Evolutionary conservation across 2,797 vertebrate genomes (phyloP).

Genomic region (Chaunax sp.): DNA sequence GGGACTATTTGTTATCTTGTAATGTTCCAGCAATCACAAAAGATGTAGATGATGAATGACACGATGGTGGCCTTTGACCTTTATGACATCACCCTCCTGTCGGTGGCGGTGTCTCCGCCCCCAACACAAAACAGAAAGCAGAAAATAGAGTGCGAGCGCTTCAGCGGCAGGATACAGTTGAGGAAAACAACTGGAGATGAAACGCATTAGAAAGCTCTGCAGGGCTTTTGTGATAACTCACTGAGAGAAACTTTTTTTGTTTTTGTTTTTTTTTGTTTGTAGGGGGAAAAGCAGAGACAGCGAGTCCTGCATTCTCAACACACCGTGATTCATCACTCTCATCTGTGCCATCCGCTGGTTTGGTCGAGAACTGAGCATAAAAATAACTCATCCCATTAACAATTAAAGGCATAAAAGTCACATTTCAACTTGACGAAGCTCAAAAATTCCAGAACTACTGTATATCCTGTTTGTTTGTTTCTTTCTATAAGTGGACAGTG

Average conservation of each 20-base stretch:
- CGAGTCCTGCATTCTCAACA: constrained; percentile 6
- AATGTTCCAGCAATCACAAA: constrained; percentile 31
- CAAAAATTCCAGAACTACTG: background rate
- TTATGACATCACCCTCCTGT: constrained; percentile 45
- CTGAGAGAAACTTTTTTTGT: background rate
- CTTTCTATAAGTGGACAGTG: constrained; percentile 19
- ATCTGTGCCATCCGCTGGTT: constrained; percentile 3
- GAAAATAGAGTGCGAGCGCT: constrained; percentile 27
- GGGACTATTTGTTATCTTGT: constrained; percentile 51
- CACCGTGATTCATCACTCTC: constrained; percentile 30
- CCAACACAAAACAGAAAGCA: constrained; percentile 24
- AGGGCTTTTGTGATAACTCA: constrained; percentile 27
- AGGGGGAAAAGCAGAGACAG: background rate
- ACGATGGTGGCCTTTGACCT: constrained; percentile 57
- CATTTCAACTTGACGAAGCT: constrained; percentile 13
- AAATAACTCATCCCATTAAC: constrained; percentile 10
- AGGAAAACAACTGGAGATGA: constrained; percentile 46
- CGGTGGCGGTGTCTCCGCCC: constrained; percentile 20
- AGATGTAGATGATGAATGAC: constrained; percentile 60
- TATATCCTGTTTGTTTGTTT: too few relatives aligned
- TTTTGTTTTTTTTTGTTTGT: background rate
- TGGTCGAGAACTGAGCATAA: constrained; percentile 1
- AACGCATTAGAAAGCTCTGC: constrained; percentile 33
- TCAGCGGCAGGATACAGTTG: constrained; percentile 17
- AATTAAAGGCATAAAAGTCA: constrained; percentile 24